Percentiles rank a stretch among this genome's conserved stretches.
Evolutionary conservation across 1,140 invertebrate genomes (phyloP).

Genomic region (Drosophila biarmipes): DNA sequence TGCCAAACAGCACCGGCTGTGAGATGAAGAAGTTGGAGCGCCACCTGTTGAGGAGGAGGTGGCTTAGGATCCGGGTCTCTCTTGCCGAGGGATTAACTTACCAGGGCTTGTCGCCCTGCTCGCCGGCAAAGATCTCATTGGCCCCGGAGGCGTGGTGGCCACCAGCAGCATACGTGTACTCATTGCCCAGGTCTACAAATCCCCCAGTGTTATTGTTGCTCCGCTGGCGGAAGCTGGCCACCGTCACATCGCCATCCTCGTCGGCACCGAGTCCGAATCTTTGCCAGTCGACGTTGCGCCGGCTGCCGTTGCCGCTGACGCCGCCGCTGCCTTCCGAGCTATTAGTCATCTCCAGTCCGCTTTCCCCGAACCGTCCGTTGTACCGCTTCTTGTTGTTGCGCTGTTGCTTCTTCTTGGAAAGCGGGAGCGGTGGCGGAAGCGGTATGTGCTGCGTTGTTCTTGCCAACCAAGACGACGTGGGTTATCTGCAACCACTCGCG

Average conservation of each 20-base stretch:
- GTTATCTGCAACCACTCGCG: constrained; percentile 20
- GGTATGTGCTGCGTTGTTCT: not conserved
- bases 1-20: constrained; percentile 97
- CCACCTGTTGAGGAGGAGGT: constrained; percentile 88
- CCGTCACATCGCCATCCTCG: constrained; percentile 71
- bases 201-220: constrained; percentile 86
- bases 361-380: constrained; percentile 15
- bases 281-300: constrained; percentile 78
- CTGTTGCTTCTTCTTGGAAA: not conserved
- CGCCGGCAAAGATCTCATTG: constrained; percentile 95
- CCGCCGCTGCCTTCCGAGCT: constrained; percentile 48
- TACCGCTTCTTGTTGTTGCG: constrained; percentile 17
- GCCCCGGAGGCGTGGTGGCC: constrained; percentile 93
- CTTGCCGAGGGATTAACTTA: constrained; percentile 23
- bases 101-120: constrained; percentile 88
- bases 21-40: constrained; percentile 97
- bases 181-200: constrained; percentile 90
- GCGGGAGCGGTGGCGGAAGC: not conserved
- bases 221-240: constrained; percentile 83
- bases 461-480: not conserved
- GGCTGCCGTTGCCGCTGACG: constrained; percentile 48
- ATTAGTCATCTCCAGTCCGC: constrained; percentile 65
- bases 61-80: not conserved
- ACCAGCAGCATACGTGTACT: constrained; percentile 90
- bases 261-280: constrained; percentile 82